Base-by-base conservation (phyloP, 2,797 vertebrate species). In the Sebastes variabilis region DNA sequence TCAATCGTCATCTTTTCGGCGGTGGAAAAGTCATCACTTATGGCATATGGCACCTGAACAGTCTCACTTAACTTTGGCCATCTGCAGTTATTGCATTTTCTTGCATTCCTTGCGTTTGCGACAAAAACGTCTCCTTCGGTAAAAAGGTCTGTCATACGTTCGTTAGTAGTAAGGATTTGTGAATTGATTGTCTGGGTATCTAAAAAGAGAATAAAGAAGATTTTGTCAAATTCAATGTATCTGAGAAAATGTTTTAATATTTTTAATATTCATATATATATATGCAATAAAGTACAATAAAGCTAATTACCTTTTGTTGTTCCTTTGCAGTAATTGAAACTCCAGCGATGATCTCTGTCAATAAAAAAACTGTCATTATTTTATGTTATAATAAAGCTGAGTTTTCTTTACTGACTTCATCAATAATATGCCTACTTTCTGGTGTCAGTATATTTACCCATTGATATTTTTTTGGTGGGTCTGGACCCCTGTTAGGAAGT, bases 271-370 rank as follows among this genome's bases (percentile, higher is more conserved):
- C 3, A 20, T 1, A 22, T 10, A 16, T 14, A 24, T 14, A 65
- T 30, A 30, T 10, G 5, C 30, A 62, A 18, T 29, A 18, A 59
- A 16, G 16, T 46, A 20, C 16, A 46, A 18, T 38, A 4, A 25
- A 10, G 55, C 0, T 42, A 34, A 4, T 77, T 56, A 82, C 77
- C 73, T 36, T 13, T 3, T 55, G 20, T 22, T 22, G 7, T n/a
- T 29, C 14, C 80, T 82, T 56, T 66, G 69, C 84, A 86, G 70
- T 71, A 83, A 2, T 3, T 80, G 77, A 66, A 86, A 70, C 80
- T 70, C 80, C 80, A 83, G 29, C 70, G 73, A 66, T 76, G 34
- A 52, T 80, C 80, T 22, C 80, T 83, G 80, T 66, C 22, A 55
- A 55, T 58, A 61, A 30, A 25, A 16, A 52, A 18, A 7, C 6